Evolutionary conservation across 1,140 invertebrate species (phyloP).

Genomic region (Bombus picipes): DNA sequence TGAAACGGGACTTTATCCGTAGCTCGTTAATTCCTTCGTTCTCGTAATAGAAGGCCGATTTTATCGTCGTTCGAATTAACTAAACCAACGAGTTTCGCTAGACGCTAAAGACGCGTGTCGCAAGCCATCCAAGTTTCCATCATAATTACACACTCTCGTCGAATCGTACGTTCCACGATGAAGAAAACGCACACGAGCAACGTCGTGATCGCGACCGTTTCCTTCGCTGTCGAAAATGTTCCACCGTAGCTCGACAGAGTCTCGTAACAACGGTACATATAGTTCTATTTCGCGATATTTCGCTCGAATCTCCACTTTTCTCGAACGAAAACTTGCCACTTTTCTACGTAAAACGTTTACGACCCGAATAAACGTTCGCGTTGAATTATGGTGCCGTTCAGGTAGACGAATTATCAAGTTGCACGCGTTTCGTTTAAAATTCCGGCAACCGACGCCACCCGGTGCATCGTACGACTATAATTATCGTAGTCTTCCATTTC

Average conservation of each 20-base stretch:
- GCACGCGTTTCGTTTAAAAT: background rate
- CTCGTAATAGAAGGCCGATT: background rate
- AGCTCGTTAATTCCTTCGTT: background rate
- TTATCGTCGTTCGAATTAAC: background rate
- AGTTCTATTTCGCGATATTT: too few relatives aligned
- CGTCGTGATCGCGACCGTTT: background rate
- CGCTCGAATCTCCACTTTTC: too few relatives aligned
- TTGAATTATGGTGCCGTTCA: background rate
- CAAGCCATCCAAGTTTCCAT: background rate
- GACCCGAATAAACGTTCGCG: too few relatives aligned
- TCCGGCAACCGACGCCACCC: background rate
- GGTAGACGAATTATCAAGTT: too few relatives aligned
- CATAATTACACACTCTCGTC: background rate
- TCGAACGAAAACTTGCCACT: too few relatives aligned
- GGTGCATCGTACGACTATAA: background rate
- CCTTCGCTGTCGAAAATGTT: background rate
- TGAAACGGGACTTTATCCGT: background rate
- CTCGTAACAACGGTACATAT: too few relatives aligned
- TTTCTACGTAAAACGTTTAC: too few relatives aligned
- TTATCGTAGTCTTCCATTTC: background rate
- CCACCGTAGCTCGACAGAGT: background rate
- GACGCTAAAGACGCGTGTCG: background rate
- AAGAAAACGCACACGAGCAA: background rate
- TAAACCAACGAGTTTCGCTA: background rate
- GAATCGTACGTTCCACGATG: background rate